Evolutionary conservation across 2,113 vertebrate species (phyloP).

Genomic region (Ancistrus triradiatus): DNA sequence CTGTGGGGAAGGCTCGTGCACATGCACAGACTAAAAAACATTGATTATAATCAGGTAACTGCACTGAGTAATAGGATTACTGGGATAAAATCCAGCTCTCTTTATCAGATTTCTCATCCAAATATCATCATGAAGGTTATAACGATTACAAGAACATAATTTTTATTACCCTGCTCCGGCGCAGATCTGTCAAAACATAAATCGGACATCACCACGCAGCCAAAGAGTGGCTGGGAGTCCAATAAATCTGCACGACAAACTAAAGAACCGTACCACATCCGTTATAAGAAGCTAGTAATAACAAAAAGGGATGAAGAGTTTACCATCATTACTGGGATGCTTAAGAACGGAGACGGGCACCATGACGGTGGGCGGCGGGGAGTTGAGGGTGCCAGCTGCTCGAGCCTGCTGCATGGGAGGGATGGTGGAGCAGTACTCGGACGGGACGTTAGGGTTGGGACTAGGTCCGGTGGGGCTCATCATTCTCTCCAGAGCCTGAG

Average conservation of each 20-base stretch:
- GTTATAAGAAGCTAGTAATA: too few species aligned
- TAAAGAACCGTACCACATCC: not conserved
- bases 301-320: too few species aligned
- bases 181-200: not conserved
- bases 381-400: conserved; percentile 67
- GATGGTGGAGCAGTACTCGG: conserved; percentile 73
- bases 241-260: not conserved
- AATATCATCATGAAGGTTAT: too few species aligned
- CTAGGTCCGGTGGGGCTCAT: conserved; percentile 86
- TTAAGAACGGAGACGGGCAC: conserved; percentile 83
- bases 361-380: conserved; percentile 76
- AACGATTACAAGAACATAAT: not conserved
- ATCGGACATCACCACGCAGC: not conserved
- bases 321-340: conserved; percentile 81
- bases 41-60: too few species aligned
- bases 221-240: too few species aligned
- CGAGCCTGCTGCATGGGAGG: conserved; percentile 77
- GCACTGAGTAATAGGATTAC: too few species aligned
- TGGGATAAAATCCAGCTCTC: too few species aligned
- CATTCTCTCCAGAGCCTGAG: conserved; percentile 92
- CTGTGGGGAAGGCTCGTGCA: too few species aligned
- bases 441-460: conserved; percentile 73
- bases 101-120: too few species aligned
- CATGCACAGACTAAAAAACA: too few species aligned
- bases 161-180: not conserved